Evolutionary conservation across 2,888 invertebrate genomes (phyloP).

Genomic region (Sympetrum striolatum): DNA sequence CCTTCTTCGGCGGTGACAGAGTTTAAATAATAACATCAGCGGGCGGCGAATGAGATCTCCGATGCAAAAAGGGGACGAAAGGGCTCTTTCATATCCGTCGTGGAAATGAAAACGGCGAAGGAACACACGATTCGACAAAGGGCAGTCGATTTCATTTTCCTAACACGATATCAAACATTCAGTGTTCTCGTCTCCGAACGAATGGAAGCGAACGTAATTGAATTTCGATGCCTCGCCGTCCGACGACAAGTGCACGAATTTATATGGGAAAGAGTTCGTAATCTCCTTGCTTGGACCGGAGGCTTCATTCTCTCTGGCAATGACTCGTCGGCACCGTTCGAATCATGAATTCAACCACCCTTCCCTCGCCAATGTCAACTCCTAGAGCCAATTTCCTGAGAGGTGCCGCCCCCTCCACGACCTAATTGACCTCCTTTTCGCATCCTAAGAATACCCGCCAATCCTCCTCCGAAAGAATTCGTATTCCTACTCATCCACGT

Average conservation of each 20-base stretch:
- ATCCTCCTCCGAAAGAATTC: not conserved
- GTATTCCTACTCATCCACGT: too few relatives aligned
- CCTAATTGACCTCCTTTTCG: slow-evolving; percentile 14
- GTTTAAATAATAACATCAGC: too few relatives aligned
- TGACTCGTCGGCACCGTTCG: not conserved
- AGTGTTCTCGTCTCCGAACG: not conserved
- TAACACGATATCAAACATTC: not conserved
- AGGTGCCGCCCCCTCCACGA: not conserved
- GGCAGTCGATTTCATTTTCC: not conserved
- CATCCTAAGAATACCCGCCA: not conserved
- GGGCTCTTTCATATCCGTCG: too few relatives aligned
- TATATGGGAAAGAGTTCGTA: not conserved
- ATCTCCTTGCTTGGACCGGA: not conserved
- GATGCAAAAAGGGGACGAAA: too few relatives aligned
- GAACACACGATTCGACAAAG: too few relatives aligned
- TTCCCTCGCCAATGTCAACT: not conserved
- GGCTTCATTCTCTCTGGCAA: not conserved
- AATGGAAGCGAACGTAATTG: not conserved
- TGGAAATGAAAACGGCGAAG: too few relatives aligned
- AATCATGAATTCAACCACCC: slow-evolving; percentile 5
- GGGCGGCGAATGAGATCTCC: too few relatives aligned
- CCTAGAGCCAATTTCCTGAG: slow-evolving; percentile 27
- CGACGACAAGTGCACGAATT: not conserved
- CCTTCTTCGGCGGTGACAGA: too few relatives aligned
- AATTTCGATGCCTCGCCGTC: not conserved